phyloP scores from a whole-genome alignment of 2,113 vertebrate species.

The Cryptoleucopteryx plumbea region DNA sequence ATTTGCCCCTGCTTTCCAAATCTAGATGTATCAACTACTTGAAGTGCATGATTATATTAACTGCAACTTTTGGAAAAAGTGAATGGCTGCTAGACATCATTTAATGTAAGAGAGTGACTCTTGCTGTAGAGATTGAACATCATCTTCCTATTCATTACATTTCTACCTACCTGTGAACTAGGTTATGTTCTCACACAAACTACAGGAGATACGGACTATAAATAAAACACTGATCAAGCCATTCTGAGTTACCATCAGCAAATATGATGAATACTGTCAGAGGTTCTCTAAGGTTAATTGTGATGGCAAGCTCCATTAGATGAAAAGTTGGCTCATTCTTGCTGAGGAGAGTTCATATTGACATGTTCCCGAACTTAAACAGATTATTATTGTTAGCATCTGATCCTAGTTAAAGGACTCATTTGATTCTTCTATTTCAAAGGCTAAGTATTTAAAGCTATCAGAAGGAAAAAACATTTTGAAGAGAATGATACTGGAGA shows the following conservation, averaged over 20 bases:
- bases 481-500: background rate
- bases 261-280: background rate
- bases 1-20: background rate
- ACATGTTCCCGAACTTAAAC: background rate
- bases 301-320: background rate
- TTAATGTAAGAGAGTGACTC: background rate
- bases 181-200: background rate
- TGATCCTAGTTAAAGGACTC: background rate
- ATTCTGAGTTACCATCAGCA: background rate
- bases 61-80: background rate
- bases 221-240: background rate
- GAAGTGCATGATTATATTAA: background rate
- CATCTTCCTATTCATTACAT: background rate
- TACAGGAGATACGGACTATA: background rate
- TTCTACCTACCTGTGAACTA: background rate
- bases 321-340: background rate
- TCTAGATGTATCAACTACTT: background rate
- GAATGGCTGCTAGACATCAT: background rate
- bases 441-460: constrained; percentile 12
- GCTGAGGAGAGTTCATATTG: background rate
- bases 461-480: background rate
- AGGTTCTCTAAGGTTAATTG: background rate
- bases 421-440: background rate
- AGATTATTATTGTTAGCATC: background rate
- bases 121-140: background rate